Conservation (phyloP, 2,888 invertebrate species). For the Sphecodes monilicornis region DNA sequence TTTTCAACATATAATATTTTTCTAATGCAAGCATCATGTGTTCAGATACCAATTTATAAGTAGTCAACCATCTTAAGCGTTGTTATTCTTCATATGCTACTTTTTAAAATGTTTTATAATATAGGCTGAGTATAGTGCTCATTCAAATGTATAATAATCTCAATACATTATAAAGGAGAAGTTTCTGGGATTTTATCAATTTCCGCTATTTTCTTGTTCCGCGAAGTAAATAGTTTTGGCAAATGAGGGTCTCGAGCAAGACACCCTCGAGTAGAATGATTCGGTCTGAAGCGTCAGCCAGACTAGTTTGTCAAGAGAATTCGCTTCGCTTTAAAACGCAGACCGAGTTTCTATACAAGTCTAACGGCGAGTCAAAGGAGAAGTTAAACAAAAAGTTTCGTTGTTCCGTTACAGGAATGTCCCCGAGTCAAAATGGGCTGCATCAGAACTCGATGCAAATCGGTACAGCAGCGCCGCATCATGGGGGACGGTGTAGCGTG, state of each 20-base stretch:
- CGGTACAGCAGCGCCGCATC: constrained; percentile 81
- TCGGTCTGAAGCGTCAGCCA: not conserved
- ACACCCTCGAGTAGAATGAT: not conserved
- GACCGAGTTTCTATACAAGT: not conserved
- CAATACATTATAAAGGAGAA: too few relatives aligned
- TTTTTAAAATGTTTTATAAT: too few relatives aligned
- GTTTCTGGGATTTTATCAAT: not conserved
- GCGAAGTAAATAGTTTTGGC: not conserved
- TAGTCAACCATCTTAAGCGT: too few relatives aligned
- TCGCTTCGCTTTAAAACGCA: not conserved
- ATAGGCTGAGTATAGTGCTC: too few relatives aligned
- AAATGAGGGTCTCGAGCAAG: not conserved
- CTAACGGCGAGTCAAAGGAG: not conserved
- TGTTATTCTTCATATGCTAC: too few relatives aligned
- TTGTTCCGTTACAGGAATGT: constrained; percentile 80
- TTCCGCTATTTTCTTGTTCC: not conserved
- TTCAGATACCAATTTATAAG: too few relatives aligned
- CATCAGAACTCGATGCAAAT: constrained; percentile 67
- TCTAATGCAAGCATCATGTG: too few relatives aligned
- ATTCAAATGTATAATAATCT: too few relatives aligned
- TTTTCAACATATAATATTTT: too few relatives aligned
- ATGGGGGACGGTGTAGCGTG: constrained; percentile 84
- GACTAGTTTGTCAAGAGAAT: not conserved
- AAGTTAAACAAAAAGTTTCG: constrained; percentile 2
- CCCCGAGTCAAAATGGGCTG: constrained; percentile 83